Percentiles rank a stretch among this genome's conserved stretches.
Evolutionary conservation across 2,888 invertebrate species (phyloP).

Genomic region (Epicampocera succincta): DNA sequence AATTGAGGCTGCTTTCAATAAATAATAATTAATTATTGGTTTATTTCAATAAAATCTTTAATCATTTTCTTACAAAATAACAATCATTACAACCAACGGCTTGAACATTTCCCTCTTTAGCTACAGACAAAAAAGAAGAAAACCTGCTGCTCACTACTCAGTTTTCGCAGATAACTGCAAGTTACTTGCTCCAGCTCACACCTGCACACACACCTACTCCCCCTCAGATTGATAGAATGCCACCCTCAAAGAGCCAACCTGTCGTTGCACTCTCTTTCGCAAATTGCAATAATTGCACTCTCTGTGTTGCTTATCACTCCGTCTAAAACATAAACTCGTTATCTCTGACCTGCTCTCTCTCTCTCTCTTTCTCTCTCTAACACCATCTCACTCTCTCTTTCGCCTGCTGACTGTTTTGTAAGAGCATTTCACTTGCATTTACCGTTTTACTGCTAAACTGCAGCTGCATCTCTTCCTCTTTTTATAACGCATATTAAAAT

Average conservation of each 20-base stretch:
- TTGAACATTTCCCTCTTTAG: neutral
- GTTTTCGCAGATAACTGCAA: neutral
- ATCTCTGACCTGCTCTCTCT: neutral
- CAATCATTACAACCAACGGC: neutral
- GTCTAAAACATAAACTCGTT: neutral
- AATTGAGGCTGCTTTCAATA: too few relatives aligned
- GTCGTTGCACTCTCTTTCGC: constrained; percentile 1
- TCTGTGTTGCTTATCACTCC: neutral
- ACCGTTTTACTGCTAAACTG: too few relatives aligned
- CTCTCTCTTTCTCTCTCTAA: neutral
- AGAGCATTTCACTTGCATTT: too few relatives aligned
- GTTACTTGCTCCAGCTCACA: neutral
- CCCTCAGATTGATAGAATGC: neutral
- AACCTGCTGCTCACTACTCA: neutral
- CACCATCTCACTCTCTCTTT: neutral
- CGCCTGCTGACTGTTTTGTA: neutral
- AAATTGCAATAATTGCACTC: constrained; percentile 17
- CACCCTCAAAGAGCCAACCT: neutral
- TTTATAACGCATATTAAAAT: too few relatives aligned
- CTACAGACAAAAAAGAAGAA: too few relatives aligned
- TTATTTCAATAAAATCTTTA: neutral
- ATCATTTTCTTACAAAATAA: neutral
- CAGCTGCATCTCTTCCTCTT: too few relatives aligned
- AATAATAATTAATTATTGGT: too few relatives aligned
- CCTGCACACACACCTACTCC: neutral